Base-by-base conservation (phyloP, 2,113 vertebrate species). In the Thalassarche chlororhynchos region DNA sequence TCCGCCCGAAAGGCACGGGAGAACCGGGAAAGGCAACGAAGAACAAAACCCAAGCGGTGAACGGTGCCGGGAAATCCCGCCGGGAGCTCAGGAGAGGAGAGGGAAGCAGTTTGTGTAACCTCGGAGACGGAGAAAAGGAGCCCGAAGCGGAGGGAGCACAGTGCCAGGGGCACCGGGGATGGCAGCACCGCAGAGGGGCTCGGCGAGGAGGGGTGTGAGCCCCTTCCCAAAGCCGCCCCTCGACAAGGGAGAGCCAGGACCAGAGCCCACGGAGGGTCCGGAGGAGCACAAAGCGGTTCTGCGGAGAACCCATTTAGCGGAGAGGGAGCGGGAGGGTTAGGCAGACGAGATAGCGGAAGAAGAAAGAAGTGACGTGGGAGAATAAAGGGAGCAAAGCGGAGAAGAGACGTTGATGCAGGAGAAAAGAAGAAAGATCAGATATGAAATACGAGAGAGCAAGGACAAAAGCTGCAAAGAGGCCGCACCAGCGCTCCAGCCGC, bases 71-170 rank as follows among this genome's bases (percentile, higher is more conserved):
- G 57, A 74, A 90, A 88, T 78, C 84, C 54, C 52, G 11, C 55
- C 25, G 83, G 90, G 84, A 92, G 54, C 84, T 80, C 49, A 2
- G 87, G 89, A 82, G 71, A 54, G 36, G 26, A 84, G 90, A 44
- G 54, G 86, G 76, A 86, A 94, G 86, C 31, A 9, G 8, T 19
- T 83, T 6, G 32, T 29, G 96, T 98, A 97, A 97, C 98, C 97
- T 96, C 97, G 98, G 98, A 98, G 97, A 98, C 70, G 8, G 58
- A 95, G 93, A 23, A 54, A 2, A 86, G 71, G 89, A 97, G 87
- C 69, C 65, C 8, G 4, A 14, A 60, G 54, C 2, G 3, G 44
- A 17, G 57, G 32, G 71, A 91, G 47, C 4, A 8, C n/a, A 0
- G 91, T 2, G 36, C 40, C 5, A 11, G 88, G 77, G 20, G 68